phyloP scores from a whole-genome alignment of 2,113 vertebrate species.

The Piprites chloris region DNA sequence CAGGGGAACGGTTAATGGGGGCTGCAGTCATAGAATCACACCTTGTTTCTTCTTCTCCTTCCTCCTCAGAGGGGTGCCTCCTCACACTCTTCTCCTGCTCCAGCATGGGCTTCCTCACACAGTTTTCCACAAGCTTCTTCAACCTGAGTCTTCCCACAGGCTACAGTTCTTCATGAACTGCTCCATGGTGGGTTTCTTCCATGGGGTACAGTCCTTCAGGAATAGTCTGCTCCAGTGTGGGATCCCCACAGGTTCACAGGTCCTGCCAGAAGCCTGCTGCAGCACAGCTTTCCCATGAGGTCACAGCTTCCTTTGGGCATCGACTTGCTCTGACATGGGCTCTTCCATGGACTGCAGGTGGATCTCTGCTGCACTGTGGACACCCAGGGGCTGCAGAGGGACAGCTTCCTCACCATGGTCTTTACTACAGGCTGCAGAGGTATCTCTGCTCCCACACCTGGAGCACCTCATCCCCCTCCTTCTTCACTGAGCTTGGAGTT shows the following conservation, averaged over 20 bases:
- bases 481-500: neutral
- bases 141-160: neutral
- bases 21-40: neutral
- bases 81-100: neutral
- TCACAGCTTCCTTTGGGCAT: neutral
- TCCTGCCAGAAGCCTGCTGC: neutral
- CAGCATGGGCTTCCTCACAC: neutral
- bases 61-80: neutral
- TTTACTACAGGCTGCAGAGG: neutral
- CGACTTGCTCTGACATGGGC: too few species aligned
- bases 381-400: neutral
- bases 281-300: neutral
- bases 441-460: neutral
- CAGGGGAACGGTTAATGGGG: too few species aligned
- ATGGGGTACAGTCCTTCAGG: neutral
- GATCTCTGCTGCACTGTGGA: neutral
- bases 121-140: neutral
- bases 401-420: neutral
- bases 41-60: neutral
- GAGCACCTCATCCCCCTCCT: neutral
- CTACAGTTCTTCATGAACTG: neutral
- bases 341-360: neutral
- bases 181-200: too few species aligned
- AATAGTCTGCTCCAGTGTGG: neutral
- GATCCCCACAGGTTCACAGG: neutral